Percentiles rank a stretch among this genome's conserved stretches.
Evolutionary conservation across 2,888 invertebrate species (phyloP).

Genomic region (Colletes collaris): DNA sequence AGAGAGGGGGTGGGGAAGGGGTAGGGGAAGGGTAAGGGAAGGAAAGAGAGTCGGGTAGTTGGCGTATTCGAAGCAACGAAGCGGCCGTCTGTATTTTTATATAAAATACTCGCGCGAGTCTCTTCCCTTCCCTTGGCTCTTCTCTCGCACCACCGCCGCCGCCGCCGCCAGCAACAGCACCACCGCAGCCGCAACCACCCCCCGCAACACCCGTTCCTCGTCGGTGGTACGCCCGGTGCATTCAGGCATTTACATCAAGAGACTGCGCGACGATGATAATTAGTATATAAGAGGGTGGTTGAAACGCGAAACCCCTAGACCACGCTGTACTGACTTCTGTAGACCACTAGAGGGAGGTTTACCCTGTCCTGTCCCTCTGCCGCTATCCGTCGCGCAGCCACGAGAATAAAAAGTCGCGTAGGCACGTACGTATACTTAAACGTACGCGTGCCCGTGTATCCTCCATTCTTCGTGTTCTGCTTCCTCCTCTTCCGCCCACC

Average conservation of each 20-base stretch:
- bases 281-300: conserved; percentile 79
- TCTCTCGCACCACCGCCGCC: conserved; percentile 40
- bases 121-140: conserved; percentile 42
- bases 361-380: conserved; percentile 67
- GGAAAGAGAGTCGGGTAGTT: conserved; percentile 48
- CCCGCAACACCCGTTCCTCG: conserved; percentile 46
- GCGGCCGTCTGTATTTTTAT: conserved; percentile 70
- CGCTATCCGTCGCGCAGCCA: conserved; percentile 60
- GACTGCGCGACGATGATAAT: conserved; percentile 81
- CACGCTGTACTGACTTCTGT: conserved; percentile 79
- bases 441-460: conserved; percentile 30
- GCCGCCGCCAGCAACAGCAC: conserved; percentile 6
- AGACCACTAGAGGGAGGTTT: conserved; percentile 76
- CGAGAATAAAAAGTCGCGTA: conserved; percentile 69
- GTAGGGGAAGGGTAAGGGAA: not conserved
- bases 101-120: conserved; percentile 63
- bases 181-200: conserved; percentile 32
- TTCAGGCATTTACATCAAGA: conserved; percentile 80
- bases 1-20: not conserved
- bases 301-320: conserved; percentile 78
- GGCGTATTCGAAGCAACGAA: conserved; percentile 74
- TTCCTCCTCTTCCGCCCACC: conserved; percentile 1
- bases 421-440: conserved; percentile 61
- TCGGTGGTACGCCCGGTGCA: conserved; percentile 68
- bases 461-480: conserved; percentile 30